Evolutionary conservation across 1,140 invertebrate genomes (phyloP).

Genomic region (Pinna nobilis): DNA sequence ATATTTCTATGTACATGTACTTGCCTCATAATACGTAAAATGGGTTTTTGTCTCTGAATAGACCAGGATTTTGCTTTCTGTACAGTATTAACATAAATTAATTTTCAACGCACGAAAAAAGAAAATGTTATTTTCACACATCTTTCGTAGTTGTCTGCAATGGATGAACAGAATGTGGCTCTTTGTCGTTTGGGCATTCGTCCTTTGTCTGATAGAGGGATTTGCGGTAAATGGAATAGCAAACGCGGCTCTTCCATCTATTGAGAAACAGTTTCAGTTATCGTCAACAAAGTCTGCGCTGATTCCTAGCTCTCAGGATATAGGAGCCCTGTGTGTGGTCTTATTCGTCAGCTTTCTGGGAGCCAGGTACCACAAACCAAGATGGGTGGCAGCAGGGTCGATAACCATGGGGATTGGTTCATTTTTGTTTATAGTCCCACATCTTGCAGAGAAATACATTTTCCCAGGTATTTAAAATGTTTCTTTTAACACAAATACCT

Average conservation of each 20-base stretch:
- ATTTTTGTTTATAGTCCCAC: conserved; percentile 53
- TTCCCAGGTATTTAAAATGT: conserved; percentile 35
- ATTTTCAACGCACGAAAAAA: too few relatives aligned
- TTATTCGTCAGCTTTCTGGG: conserved; percentile 54
- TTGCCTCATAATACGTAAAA: too few relatives aligned
- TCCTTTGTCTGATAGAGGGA: conserved; percentile 55
- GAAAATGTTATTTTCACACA: too few relatives aligned
- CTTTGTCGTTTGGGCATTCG: conserved; percentile 44
- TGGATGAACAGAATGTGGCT: conserved; percentile 47
- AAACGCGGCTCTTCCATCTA: conserved; percentile 47
- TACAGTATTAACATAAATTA: too few relatives aligned
- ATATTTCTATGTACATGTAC: too few relatives aligned
- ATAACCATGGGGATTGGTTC: conserved; percentile 50
- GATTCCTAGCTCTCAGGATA: conserved; percentile 51
- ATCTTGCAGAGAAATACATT: conserved; percentile 42
- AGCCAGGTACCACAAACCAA: conserved; percentile 43
- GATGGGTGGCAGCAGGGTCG: conserved; percentile 46
- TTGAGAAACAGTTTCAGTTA: conserved; percentile 52
- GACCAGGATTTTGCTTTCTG: too few relatives aligned
- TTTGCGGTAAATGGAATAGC: conserved; percentile 57
- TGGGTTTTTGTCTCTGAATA: too few relatives aligned
- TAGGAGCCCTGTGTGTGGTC: conserved; percentile 43
- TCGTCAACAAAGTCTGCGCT: conserved; percentile 46
- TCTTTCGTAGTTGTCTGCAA: conserved; percentile 44
- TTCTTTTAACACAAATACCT: background rate